Conservation (phyloP, 2,888 invertebrate species). For the Mystacides longicornis region DNA sequence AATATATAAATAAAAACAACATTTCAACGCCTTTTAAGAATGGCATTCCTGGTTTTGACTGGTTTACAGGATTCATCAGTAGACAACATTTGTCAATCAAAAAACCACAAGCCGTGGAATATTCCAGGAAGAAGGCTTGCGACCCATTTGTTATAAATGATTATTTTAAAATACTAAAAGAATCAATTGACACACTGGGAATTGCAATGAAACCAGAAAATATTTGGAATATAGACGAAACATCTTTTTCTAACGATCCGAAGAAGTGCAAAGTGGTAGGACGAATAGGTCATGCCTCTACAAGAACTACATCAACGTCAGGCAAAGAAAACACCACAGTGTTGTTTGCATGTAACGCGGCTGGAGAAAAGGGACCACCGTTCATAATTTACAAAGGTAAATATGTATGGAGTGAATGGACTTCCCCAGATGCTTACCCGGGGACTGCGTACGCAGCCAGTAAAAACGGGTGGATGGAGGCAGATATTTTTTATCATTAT, state of each 20-base stretch:
- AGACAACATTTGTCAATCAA: too few species aligned
- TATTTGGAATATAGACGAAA: too few species aligned
- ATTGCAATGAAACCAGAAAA: not conserved
- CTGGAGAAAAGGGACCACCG: constrained; percentile 15
- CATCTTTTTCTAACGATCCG: constrained; percentile 13
- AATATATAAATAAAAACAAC: constrained; percentile 25
- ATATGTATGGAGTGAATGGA: not conserved
- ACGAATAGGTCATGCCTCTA: constrained; percentile 6
- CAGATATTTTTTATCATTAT: not conserved
- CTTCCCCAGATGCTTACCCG: not conserved
- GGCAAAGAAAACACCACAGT: constrained; percentile 18
- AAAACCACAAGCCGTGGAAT: too few species aligned
- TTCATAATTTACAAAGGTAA: too few species aligned
- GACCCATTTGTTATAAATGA: not conserved
- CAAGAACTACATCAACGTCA: constrained; percentile 13
- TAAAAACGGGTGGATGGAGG: not conserved
- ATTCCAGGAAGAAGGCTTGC: constrained; percentile 6
- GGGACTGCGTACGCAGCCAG: constrained; percentile 1
- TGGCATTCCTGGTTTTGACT: constrained; percentile 29
- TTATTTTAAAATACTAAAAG: not conserved
- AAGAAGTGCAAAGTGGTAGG: constrained; percentile 26
- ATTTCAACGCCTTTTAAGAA: constrained; percentile 28
- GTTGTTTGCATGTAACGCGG: constrained; percentile 16
- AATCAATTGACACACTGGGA: not conserved
- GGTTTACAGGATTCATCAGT: too few species aligned